Conservation (phyloP, 2,113 vertebrate genomes). For the Manacus vitellinus region DNA sequence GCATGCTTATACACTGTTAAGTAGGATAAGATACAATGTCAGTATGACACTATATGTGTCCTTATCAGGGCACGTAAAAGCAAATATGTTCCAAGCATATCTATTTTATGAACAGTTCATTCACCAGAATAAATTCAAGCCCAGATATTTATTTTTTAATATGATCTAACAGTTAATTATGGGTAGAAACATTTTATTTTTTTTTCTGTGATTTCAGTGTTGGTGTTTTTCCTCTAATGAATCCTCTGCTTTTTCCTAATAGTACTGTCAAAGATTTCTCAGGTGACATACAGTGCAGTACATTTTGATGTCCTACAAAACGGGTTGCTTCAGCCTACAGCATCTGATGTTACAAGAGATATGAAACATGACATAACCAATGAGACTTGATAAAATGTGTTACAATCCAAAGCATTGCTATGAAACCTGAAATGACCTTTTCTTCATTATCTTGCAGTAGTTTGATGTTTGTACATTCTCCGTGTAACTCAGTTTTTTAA, state of each 20-base stretch:
- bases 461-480: not conserved
- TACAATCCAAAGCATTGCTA: not conserved
- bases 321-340: not conserved
- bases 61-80: not conserved
- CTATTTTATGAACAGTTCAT: not conserved
- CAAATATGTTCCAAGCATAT: not conserved
- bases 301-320: not conserved
- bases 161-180: not conserved
- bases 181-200: not conserved
- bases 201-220: not conserved
- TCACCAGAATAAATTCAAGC: not conserved
- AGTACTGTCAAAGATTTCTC: not conserved
- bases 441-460: not conserved
- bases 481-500: not conserved
- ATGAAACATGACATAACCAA: not conserved
- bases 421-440: not conserved
- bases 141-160: not conserved
- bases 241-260: not conserved
- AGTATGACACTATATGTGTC: not conserved
- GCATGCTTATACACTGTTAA: not conserved
- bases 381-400: not conserved
- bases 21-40: not conserved
- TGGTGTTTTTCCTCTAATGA: not conserved
- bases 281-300: not conserved
- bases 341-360: not conserved